Conservation (phyloP, 2,888 invertebrate genomes). For the Actias luna region DNA sequence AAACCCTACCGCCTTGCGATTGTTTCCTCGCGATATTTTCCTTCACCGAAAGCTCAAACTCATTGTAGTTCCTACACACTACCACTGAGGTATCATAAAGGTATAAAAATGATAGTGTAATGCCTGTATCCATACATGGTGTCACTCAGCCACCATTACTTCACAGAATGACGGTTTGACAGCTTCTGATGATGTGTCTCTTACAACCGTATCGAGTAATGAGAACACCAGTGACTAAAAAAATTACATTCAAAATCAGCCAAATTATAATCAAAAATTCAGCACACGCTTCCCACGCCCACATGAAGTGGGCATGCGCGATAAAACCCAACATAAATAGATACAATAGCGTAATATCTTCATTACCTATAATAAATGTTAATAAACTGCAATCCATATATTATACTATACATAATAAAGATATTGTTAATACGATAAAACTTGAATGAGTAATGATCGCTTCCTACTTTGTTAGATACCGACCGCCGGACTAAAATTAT, state of each 20-base stretch:
- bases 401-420: constrained; percentile 1
- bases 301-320: constrained; percentile 20
- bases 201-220: too few relatives aligned
- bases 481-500: not conserved
- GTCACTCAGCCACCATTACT: too few relatives aligned
- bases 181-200: too few relatives aligned
- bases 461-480: not conserved
- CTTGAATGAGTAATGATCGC: not conserved
- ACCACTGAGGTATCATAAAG: too few relatives aligned
- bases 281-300: constrained; percentile 20
- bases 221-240: not conserved
- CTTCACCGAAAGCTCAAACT: too few relatives aligned
- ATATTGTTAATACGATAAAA: constrained; percentile 1
- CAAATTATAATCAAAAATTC: not conserved
- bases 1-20: too few relatives aligned
- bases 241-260: not conserved
- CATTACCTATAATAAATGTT: not conserved
- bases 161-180: too few relatives aligned
- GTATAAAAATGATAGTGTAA: too few relatives aligned
- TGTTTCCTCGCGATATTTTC: too few relatives aligned
- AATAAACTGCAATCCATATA: not conserved
- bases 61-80: too few relatives aligned
- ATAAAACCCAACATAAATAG: constrained; percentile 1
- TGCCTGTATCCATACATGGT: too few relatives aligned
- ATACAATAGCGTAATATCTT: not conserved